Evolutionary conservation across 2,113 vertebrate genomes (phyloP).

Genomic region (Ciconia stormi): DNA sequence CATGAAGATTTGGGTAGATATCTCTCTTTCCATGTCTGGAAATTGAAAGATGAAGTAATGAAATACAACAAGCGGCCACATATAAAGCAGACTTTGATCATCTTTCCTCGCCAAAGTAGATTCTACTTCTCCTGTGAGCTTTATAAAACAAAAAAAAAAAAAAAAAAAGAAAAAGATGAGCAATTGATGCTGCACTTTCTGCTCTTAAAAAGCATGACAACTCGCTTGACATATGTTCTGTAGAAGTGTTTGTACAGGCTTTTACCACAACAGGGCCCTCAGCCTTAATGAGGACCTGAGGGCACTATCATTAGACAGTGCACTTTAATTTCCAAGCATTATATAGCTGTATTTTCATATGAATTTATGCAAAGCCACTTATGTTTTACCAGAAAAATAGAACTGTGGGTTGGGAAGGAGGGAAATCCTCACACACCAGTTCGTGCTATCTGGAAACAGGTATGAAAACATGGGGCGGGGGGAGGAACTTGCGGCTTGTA

Average conservation of each 20-base stretch:
- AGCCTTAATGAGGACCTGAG: neutral
- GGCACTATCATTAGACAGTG: neutral
- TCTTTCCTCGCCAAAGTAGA: neutral
- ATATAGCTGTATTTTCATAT: neutral
- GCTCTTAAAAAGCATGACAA: neutral
- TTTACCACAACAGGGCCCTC: neutral
- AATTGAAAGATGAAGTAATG: neutral
- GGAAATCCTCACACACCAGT: neutral
- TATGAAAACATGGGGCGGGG: neutral
- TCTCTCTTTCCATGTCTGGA: neutral
- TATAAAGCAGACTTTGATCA: neutral
- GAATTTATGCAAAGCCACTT: neutral
- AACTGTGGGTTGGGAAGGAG: neutral
- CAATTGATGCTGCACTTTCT: neutral
- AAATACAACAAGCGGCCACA: neutral
- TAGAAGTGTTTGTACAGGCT: neutral
- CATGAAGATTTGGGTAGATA: neutral
- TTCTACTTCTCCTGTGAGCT: neutral
- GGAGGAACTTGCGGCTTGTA: neutral
- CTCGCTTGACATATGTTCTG: neutral
- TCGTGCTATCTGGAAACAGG: neutral
- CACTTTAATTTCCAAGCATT: conserved; percentile 15
- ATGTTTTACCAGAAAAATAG: neutral
- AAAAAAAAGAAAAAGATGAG: neutral
- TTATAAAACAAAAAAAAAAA: neutral